Evolutionary conservation across 2,888 invertebrate species (phyloP).

Genomic region (Lasiommata megera): DNA sequence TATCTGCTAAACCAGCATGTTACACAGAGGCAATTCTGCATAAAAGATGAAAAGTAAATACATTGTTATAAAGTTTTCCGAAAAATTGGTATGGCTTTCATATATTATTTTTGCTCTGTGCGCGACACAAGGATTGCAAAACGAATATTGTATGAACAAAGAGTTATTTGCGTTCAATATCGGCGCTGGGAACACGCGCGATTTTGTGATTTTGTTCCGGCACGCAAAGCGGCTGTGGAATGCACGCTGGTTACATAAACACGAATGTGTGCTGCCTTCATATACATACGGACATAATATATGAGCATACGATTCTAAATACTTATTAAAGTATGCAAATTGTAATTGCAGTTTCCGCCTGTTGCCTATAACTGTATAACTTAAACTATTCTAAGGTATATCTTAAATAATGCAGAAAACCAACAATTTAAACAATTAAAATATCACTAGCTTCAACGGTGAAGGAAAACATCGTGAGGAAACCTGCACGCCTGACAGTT

Average conservation of each 20-base stretch:
- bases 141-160: constrained; percentile 17
- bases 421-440: too few relatives aligned
- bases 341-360: too few relatives aligned
- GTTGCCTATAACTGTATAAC: too few relatives aligned
- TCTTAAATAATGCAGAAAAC: too few relatives aligned
- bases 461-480: too few relatives aligned
- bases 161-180: constrained; percentile 19
- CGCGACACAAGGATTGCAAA: constrained; percentile 6
- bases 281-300: neutral
- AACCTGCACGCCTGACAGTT: too few relatives aligned
- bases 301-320: neutral
- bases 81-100: neutral
- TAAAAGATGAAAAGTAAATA: constrained; percentile 1
- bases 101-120: constrained; percentile 3
- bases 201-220: constrained; percentile 14
- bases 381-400: too few relatives aligned
- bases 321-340: neutral
- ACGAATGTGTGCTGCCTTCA: neutral
- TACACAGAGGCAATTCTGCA: neutral
- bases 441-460: too few relatives aligned
- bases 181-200: constrained; percentile 14
- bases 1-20: too few relatives aligned
- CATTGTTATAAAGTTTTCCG: neutral
- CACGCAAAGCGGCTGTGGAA: constrained; percentile 11
- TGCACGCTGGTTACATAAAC: constrained; percentile 10